Percentiles rank a stretch among this genome's conserved stretches.
These are phyloP conservation scores for Sitta europaea DNA, from an alignment of 2,113 vertebrate genomes.

Conservation along the genomic window DNA sequence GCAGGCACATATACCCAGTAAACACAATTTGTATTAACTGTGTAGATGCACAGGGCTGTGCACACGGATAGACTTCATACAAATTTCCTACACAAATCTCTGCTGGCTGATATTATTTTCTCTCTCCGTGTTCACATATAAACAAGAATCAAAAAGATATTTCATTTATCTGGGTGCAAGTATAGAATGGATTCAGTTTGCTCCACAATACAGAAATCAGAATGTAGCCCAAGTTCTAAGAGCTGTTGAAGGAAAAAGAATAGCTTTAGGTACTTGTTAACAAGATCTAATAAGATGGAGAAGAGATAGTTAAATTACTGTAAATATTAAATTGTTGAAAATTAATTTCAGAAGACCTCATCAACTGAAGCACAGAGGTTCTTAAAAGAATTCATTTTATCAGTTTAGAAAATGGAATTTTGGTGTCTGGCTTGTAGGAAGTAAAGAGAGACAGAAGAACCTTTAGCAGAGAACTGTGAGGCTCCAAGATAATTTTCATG, in stretches of 20 bases:
- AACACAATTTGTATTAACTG: neutral
- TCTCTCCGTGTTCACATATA: neutral
- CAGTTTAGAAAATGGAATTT: neutral
- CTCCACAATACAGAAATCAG: neutral
- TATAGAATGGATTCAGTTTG: neutral
- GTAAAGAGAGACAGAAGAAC: neutral
- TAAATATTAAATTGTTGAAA: neutral
- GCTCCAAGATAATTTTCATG: neutral
- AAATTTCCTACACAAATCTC: neutral
- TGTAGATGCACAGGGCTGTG: neutral
- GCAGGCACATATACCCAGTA: neutral
- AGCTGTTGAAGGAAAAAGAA: neutral
- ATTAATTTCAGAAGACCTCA: neutral
- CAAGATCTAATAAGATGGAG: neutral
- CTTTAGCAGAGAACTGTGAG: neutral
- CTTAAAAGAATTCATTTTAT: neutral
- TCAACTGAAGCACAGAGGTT: neutral
- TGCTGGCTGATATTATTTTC: neutral
- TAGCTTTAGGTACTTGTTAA: neutral
- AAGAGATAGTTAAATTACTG: neutral
- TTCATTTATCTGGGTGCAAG: neutral
- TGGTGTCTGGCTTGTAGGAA: neutral
- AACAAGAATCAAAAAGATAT: neutral
- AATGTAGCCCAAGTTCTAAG: neutral
- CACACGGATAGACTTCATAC: neutral